A percentile compares a stretch with the other conserved stretches of the same genome.
phyloP scores from a whole-genome alignment of 2,113 vertebrate species.

The Okapia johnstoni region DNA sequence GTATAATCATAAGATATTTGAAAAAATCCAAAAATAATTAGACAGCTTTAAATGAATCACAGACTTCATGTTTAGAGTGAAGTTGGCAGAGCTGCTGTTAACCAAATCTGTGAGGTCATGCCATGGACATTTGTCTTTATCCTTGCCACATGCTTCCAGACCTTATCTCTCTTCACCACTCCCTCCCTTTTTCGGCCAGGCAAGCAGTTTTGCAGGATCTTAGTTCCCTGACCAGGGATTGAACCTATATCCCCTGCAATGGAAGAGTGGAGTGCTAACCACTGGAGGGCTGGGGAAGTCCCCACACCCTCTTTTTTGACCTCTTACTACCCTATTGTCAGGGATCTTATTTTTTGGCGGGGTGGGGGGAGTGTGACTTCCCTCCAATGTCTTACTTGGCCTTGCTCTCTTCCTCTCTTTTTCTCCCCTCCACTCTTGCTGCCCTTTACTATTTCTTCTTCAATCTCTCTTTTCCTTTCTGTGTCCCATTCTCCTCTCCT shows the following conservation, averaged over 20 bases:
- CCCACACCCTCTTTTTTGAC: too few relatives aligned
- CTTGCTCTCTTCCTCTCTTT: neutral
- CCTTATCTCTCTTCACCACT: neutral
- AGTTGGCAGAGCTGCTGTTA: neutral
- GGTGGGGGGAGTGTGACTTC: too few relatives aligned
- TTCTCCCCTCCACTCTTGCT: neutral
- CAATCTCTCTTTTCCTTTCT: neutral
- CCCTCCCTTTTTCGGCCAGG: neutral
- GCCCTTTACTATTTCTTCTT: neutral
- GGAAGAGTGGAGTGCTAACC: neutral
- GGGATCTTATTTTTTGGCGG: neutral
- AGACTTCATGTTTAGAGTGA: neutral
- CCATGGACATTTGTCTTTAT: neutral
- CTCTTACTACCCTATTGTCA: rapidly evolving
- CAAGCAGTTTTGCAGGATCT: neutral
- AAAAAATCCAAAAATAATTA: neutral
- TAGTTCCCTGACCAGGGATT: neutral
- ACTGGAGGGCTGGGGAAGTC: neutral
- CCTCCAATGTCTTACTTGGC: rapidly evolving
- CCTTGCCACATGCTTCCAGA: rapidly evolving
- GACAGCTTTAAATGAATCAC: neutral
- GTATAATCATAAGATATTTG: neutral
- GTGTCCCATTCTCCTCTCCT: rapidly evolving
- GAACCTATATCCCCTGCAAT: neutral
- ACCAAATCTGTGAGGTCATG: too few relatives aligned